phyloP scores from a whole-genome alignment of 1,140 invertebrate genomes.

The Leptinotarsa undecemlineata region DNA sequence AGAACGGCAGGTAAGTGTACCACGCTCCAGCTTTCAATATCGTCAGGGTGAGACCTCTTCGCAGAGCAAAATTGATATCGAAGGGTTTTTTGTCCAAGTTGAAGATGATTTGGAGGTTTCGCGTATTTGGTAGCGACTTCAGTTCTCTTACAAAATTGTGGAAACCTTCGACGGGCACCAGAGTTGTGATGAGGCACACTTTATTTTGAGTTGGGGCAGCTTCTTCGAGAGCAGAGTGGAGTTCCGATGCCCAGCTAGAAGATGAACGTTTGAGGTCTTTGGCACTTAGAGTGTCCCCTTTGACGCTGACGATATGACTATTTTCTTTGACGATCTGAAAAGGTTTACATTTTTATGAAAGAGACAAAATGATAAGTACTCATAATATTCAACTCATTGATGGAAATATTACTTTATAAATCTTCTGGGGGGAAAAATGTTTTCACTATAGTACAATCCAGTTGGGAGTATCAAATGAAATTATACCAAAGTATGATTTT shows the following conservation, averaged over 20 bases:
- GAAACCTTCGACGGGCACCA: constrained; percentile 49
- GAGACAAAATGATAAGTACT: neutral
- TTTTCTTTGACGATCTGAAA: neutral
- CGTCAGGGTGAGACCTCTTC: constrained; percentile 39
- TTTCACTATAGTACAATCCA: too few relatives aligned
- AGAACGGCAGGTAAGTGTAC: constrained; percentile 41
- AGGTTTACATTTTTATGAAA: too few relatives aligned
- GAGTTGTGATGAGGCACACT: constrained; percentile 40
- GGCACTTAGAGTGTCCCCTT: constrained; percentile 46
- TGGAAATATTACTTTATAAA: too few relatives aligned
- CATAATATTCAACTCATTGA: too few relatives aligned
- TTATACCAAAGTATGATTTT: too few relatives aligned
- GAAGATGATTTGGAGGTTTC: constrained; percentile 42
- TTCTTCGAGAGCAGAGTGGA: constrained; percentile 33
- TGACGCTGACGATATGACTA: constrained; percentile 26
- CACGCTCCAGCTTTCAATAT: constrained; percentile 44
- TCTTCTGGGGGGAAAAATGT: too few relatives aligned
- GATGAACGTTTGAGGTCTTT: constrained; percentile 46
- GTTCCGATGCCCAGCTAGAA: constrained; percentile 45
- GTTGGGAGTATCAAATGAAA: too few relatives aligned
- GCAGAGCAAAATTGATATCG: constrained; percentile 39
- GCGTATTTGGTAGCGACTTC: constrained; percentile 37
- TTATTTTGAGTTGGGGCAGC: constrained; percentile 35
- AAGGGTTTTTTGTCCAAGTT: constrained; percentile 45
- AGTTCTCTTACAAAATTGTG: constrained; percentile 44